Base-by-base conservation (phyloP, 2,113 vertebrate genomes). In the Centropristis striata region DNA sequence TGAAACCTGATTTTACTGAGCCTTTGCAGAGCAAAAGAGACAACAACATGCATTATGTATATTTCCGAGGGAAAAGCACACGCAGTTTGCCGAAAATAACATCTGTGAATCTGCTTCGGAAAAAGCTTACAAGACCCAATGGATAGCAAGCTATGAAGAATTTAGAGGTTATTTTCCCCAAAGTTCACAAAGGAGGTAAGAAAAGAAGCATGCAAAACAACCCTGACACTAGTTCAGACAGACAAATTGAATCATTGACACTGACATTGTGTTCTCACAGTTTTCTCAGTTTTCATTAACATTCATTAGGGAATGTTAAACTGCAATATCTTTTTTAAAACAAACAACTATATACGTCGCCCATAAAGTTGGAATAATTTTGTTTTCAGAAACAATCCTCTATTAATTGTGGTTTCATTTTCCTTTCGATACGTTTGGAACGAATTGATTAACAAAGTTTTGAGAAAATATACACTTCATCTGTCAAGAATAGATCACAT, bases 31-130 rank as follows among this genome's bases (percentile, higher is more conserved):
- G 14, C 44, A 18, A 61, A 41, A 60, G 47, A 75, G 47, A 70
- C 58, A 79, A 67, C 51, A 61, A 69, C 21, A 82, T 68, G n/a
- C 55, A 61, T 80, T 70, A 65, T 69, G 10, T n/a, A 60, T 58
- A 11, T 67, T 27, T 80, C 37, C 18, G 60, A 25, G 58, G 49
- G 51, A 49, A 66, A 55, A 51, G 20, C 18, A 70, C 39, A 67
- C 15, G 41, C 15, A 75, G 37, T 75, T 58, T 32, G 20, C 25
- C 37, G 16, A 69, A 69, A 76, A 60, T 37, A 70, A 74, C 72
- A 78, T 60, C 53, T 23, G n/a, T 28, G 41, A 69, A 60, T 67
- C 18, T 65, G 39, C 25, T 42, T 58, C 16, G 61, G 23, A 67
- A 58, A 78, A 51, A 36, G 44, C 51, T 39, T 71, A 76, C 59